Evolutionary conservation across 2,797 vertebrate species (phyloP), one percentile per base, ranked within the genome.

Genomic region (Enteromius trimaculatus): DNA sequence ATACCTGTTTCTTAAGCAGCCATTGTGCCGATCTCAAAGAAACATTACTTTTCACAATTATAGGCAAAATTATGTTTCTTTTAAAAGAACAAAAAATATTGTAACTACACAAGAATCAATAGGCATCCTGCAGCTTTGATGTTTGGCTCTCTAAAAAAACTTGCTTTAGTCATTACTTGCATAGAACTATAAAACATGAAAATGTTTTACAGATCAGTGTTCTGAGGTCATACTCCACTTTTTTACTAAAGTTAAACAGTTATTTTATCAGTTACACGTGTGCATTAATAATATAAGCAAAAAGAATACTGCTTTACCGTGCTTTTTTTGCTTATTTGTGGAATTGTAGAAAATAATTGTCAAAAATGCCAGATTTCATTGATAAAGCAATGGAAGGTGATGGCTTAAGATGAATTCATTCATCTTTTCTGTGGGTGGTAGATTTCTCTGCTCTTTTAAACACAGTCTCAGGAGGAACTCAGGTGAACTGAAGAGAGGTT

Each of bases 381-480:
- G 53, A 58, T 11, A 23, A 76, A 60, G 74, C 53, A 76, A 76
- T 76, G 53, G 34, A 42, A 26, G 53, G 74, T 60, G 53, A 60
- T 26, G 74, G 4, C n/a, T 11, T 76, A 58, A 58, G 1, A 60
- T 17, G 21, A 60, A 4, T 42, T 39, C 23, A 76, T 58, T 17
- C 39, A 10, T 58, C 51, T 76, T 21, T 60, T 16, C 3, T 74
- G 39, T 10, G 74, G 53, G 34, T 39, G 53, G 34, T 17, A 39
- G 53, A 16, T 74, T n/a, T 8, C 14, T 37, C 19, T 34, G 19
- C 51, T 55, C 10, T 39, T 76, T 76, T 76, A 3, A 76, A 76
- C 6, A 23, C 31, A 4, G 74, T 76, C 74, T 76, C 74, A 76
- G 74, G 74, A 42, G 74, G 53, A 76, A 58, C 74, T 76, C 74